These are phyloP conservation scores for Acrocera orbiculus DNA, from an alignment of 2,888 invertebrate genomes.

Conservation along the genomic window DNA sequence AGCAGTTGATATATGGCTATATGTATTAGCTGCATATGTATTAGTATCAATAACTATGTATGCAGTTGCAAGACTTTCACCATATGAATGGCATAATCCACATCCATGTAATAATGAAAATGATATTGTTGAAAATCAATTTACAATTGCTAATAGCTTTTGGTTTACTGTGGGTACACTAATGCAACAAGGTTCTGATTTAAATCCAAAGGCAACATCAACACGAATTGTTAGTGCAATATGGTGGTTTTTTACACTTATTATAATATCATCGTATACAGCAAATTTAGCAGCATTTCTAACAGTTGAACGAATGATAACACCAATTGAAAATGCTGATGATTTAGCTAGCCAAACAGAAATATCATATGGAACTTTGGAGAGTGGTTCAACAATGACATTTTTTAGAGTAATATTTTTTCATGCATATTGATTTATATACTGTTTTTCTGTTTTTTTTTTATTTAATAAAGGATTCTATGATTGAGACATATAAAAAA, in stretches of 20 bases:
- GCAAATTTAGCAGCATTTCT: conserved; percentile 89
- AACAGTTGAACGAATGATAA: conserved; percentile 89
- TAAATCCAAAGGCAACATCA: conserved; percentile 85
- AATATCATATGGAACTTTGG: conserved; percentile 85
- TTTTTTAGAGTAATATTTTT: conserved; percentile 67
- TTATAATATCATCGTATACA: conserved; percentile 96
- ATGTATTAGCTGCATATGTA: conserved; percentile 84
- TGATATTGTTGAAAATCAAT: conserved; percentile 85
- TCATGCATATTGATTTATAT: background rate
- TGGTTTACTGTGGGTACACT: conserved; percentile 95
- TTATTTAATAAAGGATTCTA: conserved; percentile 48
- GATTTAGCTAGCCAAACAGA: conserved; percentile 87
- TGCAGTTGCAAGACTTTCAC: conserved; percentile 91
- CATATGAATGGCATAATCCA: conserved; percentile 84
- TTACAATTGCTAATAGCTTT: conserved; percentile 74
- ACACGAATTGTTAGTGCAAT: conserved; percentile 91
- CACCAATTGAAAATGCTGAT: conserved; percentile 88
- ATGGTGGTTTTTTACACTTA: conserved; percentile 99
- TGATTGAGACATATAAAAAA: conserved; percentile 74
- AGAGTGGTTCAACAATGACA: conserved; percentile 90
- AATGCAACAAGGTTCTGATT: conserved; percentile 80
- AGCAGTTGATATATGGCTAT: conserved; percentile 92
- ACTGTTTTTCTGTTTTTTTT: background rate
- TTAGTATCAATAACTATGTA: conserved; percentile 87
- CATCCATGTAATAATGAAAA: conserved; percentile 65